Evolutionary conservation across 2,888 invertebrate species (phyloP).

Genomic region (Argyresthia albistria): DNA sequence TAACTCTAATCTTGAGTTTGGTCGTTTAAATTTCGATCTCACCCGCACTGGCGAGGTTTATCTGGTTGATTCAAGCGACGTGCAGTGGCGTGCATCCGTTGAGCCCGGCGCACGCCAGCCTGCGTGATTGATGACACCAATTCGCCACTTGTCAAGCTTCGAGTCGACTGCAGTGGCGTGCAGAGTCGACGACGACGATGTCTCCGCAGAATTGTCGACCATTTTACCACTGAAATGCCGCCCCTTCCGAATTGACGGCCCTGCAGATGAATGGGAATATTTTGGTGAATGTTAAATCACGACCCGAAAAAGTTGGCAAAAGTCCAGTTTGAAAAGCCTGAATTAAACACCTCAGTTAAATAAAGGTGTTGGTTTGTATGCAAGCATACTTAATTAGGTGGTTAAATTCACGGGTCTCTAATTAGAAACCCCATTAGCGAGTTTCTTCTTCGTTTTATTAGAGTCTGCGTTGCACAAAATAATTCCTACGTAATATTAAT

Average conservation of each 20-base stretch:
- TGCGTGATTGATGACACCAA: slow-evolving; percentile 60
- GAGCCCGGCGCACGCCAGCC: slow-evolving; percentile 37
- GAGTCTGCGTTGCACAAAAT: slow-evolving; percentile 27
- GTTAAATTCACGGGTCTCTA: background rate
- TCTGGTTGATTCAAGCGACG: slow-evolving; percentile 1
- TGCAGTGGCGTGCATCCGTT: slow-evolving; percentile 20
- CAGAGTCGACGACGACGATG: background rate
- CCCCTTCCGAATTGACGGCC: too few relatives aligned
- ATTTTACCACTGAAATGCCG: background rate
- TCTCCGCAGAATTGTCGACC: background rate
- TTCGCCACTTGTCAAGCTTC: slow-evolving; percentile 44
- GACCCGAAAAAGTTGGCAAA: too few relatives aligned
- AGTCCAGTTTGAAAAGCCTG: background rate
- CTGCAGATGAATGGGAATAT: too few relatives aligned
- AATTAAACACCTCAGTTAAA: background rate
- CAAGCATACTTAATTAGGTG: background rate
- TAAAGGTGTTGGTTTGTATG: background rate
- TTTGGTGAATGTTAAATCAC: too few relatives aligned
- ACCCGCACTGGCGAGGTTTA: background rate
- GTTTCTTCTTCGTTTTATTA: slow-evolving; percentile 14
- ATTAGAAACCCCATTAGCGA: slow-evolving; percentile 2
- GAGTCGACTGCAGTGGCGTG: background rate
- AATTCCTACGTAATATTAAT: slow-evolving; percentile 39
- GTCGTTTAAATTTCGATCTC: too few relatives aligned
- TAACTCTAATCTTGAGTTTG: too few relatives aligned